Base-by-base conservation (phyloP, 1,140 invertebrate species). In the Venturia canescens region DNA sequence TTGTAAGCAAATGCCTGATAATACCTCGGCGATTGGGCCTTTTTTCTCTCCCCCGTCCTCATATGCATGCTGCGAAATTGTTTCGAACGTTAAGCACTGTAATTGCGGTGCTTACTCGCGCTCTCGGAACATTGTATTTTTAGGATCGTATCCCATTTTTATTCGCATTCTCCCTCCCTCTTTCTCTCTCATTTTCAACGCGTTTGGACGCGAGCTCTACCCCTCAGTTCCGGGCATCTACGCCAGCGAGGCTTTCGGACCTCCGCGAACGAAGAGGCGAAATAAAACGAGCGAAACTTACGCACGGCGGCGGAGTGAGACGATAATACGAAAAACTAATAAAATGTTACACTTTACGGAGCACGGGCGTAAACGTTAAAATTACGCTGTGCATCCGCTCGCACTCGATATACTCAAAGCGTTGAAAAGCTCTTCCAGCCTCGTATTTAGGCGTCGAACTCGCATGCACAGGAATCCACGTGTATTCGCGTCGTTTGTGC, bases 61-160 rank as follows among this genome's bases (percentile, higher is more conserved):
- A 13, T 63, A 63, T 23, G 23, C 21, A 15, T 23, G 60, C 23
- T 63, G 60, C 50, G 15, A 27, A 63, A 63, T 63, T 63, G 60
- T 63, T 63, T 63, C 23, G 60, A 63, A 63, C 60, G 9, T 63
- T 63, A 63, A 26, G 27, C 60, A 13, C 26, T 63, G 21, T 63
- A 63, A 63, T 63, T 63, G n/a, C n/a, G 60, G 60, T 13, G 60
- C 23, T 63, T 9, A 53, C 60, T 63, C 23, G 60, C 50, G 60
- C 23, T 63, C 23, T 63, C 60, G 9, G 1, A 63, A 6, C 23
- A 23, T 63, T 23, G 60, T 63, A 63, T 63, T 63, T 63, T 63
- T 63, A 63, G 60, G 60, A 23, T 63, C 60, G 27, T 23, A 63
- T 63, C 60, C 60, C 60, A 23, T 4, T 63, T 71, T 79, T 79